Base-by-base conservation (phyloP, 2,888 invertebrate genomes). In the Caenorhabditis afra region DNA sequence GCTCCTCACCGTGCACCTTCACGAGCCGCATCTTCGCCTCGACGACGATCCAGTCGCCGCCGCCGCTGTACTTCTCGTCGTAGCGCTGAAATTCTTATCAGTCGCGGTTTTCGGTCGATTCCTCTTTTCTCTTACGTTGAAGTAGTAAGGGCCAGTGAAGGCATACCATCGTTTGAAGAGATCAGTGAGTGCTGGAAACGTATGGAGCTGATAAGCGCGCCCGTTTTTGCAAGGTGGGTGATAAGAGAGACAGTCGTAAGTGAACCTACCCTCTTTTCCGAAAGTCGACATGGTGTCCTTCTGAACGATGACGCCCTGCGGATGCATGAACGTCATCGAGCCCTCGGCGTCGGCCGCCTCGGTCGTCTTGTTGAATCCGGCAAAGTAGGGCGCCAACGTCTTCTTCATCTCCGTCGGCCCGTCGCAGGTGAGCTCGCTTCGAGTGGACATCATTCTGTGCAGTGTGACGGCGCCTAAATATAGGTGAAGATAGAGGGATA, bases 11-110 rank as follows among this genome's bases (percentile, higher is more conserved):
- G 16, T 58, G 37, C 11, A 68, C 57, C 45, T 76, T 76, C 20
- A 59, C 47, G 29, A 77, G 29, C 37, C 62, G 49, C 77, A 77
- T 77, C 22, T 65, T 70, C 1, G 77, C 58, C 47, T 77, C 77
- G 22, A 77, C 77, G 39, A 77, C 59, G 20, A 77, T 77, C 58
- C 61, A 77, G 45, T 77, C 65, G 47, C 65, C 70, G 29, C 65
- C 64, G 39, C 77, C 77, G 29, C 77, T 77, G 77, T 77, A 77
- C 53, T 77, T 77, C 22, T 77, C 77, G 45, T 70, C 35, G 77
- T 50, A 59, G 29, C 77, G 70, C 77, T 77, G 59, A 18, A 76
- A 52, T 37, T 49, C 37, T n/a, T 7, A 12, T 45, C n/a, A 14
- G 10, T 1, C 16, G 0, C 53, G 1, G 20, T 52, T 22, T 29